These are phyloP conservation scores for Raja brachyura DNA, from an alignment of 2,113 vertebrate genomes.

Conservation along the genomic window DNA sequence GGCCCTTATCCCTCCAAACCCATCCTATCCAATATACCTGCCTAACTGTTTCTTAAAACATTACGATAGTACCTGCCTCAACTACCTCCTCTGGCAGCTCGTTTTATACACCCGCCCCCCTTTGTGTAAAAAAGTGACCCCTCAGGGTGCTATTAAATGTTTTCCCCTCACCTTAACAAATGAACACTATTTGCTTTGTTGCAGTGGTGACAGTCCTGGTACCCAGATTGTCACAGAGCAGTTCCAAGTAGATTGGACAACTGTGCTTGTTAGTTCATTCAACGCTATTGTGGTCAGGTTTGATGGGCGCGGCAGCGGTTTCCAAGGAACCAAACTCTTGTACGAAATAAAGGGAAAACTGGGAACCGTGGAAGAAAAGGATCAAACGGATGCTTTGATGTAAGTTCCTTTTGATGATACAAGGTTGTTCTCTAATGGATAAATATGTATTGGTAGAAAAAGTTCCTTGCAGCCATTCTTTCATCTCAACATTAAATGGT, in stretches of 20 bases:
- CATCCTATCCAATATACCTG: no score
- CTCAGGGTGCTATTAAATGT: no score
- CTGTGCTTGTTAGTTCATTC: conserved; percentile 83
- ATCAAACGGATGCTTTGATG: conserved; percentile 78
- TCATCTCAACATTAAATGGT: not conserved
- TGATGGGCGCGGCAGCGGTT: conserved; percentile 82
- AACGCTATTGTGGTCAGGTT: conserved; percentile 71
- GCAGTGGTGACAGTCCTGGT: conserved; percentile 78
- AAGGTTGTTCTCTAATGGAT: not conserved
- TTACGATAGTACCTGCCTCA: no score
- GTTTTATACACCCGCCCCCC: no score
- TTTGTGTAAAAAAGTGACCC: no score
- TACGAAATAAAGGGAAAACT: conserved; percentile 74
- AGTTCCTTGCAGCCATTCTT: no score
- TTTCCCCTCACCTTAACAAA: not conserved
- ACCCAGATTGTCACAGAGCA: conserved; percentile 78
- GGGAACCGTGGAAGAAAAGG: conserved; percentile 75
- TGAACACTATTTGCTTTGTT: conserved; percentile 12
- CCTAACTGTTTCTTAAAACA: no score
- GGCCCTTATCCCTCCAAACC: no score
- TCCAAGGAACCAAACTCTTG: conserved; percentile 81
- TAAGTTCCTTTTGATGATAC: conserved; percentile 45
- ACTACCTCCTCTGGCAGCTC: no score
- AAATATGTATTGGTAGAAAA: not conserved
- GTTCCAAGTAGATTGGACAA: conserved; percentile 80